Base-by-base conservation (phyloP, 2,113 vertebrate species). In the Nycticorax nycticorax region DNA sequence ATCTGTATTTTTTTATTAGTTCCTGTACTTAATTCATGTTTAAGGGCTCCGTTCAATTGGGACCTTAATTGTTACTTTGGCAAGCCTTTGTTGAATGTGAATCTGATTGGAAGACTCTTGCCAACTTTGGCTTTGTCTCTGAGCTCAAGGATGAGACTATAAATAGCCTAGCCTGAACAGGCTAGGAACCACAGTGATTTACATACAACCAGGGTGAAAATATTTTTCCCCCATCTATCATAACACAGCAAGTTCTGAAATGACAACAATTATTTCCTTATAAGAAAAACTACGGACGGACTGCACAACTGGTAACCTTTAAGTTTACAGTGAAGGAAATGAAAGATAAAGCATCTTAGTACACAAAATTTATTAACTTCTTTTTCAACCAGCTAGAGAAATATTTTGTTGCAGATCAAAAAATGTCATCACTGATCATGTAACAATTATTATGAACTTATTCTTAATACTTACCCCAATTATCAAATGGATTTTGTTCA, bases 381-480 rank as follows among this genome's bases (percentile, higher is more conserved):
- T 69, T 35, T 69, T 69, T 48, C 39, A 73, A 63, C 1, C 50
- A 85, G 26, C 37, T 69, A 48, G 33, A 64, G 48, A 47, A 7
- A 73, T 33, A 47, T 60, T 62, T 30, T 64, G 27, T 22, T 64
- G 67, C 35, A 82, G 35, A 50, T 67, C n/a, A 27, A 55, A 59
- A 85, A 39, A 1, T 0, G 0, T 4, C 32, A 27, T 27, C 14
- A 12, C 10, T 52, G 89, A 39, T 11, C 11, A 21, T 21, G 16
- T 4, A 81, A 24, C 18, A n/a, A 33, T 22, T 24, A 19, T 32
- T 26, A 28, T 0, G 2, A 72, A 64, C 10, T 16, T 3, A 0
- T 21, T 81, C 17, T 50, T 9, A 33, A 60, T 20, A 78, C 93
- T 98, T 98, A 99, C 99, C 98, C 99, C 99, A 20, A 99, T 98